These are phyloP conservation scores for Penelope pileata DNA, from an alignment of 2,113 vertebrate genomes.

Conservation along the genomic window DNA sequence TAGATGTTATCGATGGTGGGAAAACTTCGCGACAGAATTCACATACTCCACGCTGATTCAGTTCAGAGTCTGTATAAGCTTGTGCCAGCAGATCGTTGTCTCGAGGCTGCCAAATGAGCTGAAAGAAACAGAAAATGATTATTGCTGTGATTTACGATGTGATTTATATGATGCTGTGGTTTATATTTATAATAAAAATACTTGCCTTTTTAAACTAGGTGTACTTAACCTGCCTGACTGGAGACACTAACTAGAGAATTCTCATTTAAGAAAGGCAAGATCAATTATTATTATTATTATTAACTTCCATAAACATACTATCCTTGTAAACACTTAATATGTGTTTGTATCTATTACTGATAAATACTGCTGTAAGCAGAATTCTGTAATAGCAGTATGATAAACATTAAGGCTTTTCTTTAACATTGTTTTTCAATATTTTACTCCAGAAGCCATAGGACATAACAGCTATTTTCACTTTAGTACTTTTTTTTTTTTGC, in stretches of 20 bases:
- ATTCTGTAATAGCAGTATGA: not conserved
- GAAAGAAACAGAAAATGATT: conserved; percentile 72
- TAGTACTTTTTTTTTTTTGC: not conserved
- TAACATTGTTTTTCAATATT: conserved; percentile 24
- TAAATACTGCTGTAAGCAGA: not conserved
- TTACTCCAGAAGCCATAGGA: not conserved
- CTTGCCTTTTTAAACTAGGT: not conserved
- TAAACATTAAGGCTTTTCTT: not conserved
- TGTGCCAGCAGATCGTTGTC: conserved; percentile 77
- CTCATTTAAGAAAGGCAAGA: not conserved
- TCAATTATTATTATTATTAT: not conserved
- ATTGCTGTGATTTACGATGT: conserved; percentile 56
- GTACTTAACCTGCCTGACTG: not conserved
- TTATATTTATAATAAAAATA: not conserved
- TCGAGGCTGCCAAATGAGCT: conserved; percentile 91
- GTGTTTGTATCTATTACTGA: not conserved
- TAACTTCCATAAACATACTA: not conserved
- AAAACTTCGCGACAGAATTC: conserved; percentile 94
- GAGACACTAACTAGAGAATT: not conserved
- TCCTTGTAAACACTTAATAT: not conserved
- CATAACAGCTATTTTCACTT: not conserved
- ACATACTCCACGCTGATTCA: conserved; percentile 84
- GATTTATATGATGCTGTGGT: not conserved
- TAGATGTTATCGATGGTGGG: conserved; percentile 84
- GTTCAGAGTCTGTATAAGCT: conserved; percentile 79